Evolutionary conservation across 2,888 invertebrate genomes (phyloP).

Genomic region (Drosophila mercatorum): DNA sequence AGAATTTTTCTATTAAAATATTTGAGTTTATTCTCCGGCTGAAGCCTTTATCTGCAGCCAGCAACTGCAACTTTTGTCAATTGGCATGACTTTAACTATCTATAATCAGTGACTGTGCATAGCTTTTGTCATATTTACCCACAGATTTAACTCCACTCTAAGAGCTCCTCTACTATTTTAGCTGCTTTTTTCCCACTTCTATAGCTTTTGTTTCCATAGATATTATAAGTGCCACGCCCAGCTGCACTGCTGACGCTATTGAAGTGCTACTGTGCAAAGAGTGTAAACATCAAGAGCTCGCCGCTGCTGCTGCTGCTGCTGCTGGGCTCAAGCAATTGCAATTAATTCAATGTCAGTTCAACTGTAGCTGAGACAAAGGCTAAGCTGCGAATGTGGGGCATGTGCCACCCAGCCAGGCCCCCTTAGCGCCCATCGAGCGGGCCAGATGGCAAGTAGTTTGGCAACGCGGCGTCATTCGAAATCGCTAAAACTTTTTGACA

Average conservation of each 20-base stretch:
- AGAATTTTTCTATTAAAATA: neutral
- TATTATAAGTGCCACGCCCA: slow-evolving; percentile 12
- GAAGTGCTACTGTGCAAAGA: slow-evolving; percentile 22
- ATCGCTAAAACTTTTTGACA: slow-evolving; percentile 70
- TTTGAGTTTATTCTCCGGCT: neutral
- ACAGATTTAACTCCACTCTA: neutral
- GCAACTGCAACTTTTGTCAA: neutral
- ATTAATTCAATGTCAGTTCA: slow-evolving; percentile 68
- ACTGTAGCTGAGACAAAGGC: slow-evolving; percentile 63
- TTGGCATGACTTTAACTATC: neutral
- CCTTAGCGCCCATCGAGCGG: slow-evolving; percentile 2
- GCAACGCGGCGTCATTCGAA: slow-evolving; percentile 51
- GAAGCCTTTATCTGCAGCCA: neutral
- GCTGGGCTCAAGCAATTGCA: slow-evolving; percentile 48
- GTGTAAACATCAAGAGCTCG: slow-evolving; percentile 34
- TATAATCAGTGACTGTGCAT: neutral
- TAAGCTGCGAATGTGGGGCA: slow-evolving; percentile 35
- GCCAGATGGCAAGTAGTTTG: slow-evolving; percentile 59
- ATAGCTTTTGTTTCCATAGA: neutral
- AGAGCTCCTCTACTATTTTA: neutral
- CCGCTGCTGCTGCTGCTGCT: neutral
- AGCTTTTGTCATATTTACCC: no score
- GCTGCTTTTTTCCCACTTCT: neutral
- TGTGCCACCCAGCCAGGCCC: slow-evolving; percentile 1
- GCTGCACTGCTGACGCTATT: slow-evolving; percentile 1